These are phyloP conservation scores for Dreissena polymorpha DNA, from an alignment of 1,140 invertebrate genomes.

Conservation along the genomic window DNA sequence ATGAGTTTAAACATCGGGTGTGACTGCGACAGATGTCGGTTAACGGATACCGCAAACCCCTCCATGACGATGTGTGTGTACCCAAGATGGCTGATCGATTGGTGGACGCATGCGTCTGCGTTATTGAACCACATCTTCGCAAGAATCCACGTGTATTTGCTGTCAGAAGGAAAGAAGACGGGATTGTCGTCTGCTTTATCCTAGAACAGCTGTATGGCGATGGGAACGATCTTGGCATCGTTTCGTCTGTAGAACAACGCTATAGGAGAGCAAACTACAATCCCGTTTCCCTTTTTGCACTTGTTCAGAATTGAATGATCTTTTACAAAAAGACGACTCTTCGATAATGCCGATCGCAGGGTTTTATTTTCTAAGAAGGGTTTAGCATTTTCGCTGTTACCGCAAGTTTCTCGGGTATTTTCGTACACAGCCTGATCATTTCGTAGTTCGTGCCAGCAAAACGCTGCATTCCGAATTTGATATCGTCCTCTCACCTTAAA, in stretches of 20 bases:
- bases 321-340: slow-evolving; percentile 38
- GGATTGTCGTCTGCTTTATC: slow-evolving; percentile 72
- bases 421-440: slow-evolving; percentile 72
- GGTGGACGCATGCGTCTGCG: slow-evolving; percentile 79
- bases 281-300: neutral
- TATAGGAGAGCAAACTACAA: slow-evolving; percentile 63
- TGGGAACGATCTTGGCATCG: slow-evolving; percentile 70
- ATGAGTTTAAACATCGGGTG: slow-evolving; percentile 80
- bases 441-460: slow-evolving; percentile 18
- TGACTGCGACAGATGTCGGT: slow-evolving; percentile 78
- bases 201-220: slow-evolving; percentile 78
- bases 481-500: neutral
- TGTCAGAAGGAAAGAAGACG: slow-evolving; percentile 79
- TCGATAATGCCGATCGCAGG: slow-evolving; percentile 11
- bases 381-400: slow-evolving; percentile 30
- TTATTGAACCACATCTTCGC: slow-evolving; percentile 82
- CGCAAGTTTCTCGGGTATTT: slow-evolving; percentile 74
- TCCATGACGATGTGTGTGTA: slow-evolving; percentile 80
- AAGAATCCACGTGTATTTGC: slow-evolving; percentile 78
- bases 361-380: slow-evolving; percentile 39
- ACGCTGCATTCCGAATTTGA: neutral
- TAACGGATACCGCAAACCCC: slow-evolving; percentile 75
- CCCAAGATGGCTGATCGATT: slow-evolving; percentile 78
- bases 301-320: slow-evolving; percentile 38
- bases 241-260: slow-evolving; percentile 76